Evolutionary conservation across 2,113 vertebrate genomes (phyloP), one percentile per base, ranked within the genome.

Genomic region (Daboia siamensis): DNA sequence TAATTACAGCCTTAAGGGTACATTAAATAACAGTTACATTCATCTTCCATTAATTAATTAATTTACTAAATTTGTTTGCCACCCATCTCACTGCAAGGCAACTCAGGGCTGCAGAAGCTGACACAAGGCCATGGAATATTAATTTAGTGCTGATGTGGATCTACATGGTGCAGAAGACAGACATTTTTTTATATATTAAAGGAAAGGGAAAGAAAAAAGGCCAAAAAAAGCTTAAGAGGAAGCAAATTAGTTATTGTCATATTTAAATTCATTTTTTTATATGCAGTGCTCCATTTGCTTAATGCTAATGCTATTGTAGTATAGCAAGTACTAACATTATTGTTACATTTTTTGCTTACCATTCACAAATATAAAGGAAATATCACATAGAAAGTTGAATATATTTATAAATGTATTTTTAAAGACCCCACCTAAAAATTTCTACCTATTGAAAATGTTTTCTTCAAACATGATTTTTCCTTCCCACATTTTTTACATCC

Each of bases 221-320:
- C 56, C 56, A 90, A 92, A 51, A 93, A 90, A 48, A 94, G 80
- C 29, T 94, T 91, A 90, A 55, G 69, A 48, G 69, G 64, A 39
- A 94, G 91, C 86, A 95, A 96, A 94, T 96, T 95, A 96, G 61
- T 89, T 93, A 39, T 44, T 96, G 93, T 51, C 88, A 94, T 94
- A 89, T 94, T 94, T 96, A 93, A 87, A 96, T 84, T 93, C 74
- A 54, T 91, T 94, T 44, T 94, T 84, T 84, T 93, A 95, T 13
- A 92, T 90, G 95, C 93, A 95, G 93, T 94, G 91, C 94, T 93
- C 93, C 91, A 92, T 89, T 89, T 92, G 64, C 93, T 90, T 88
- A 95, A 87, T 94, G 94, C 91, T 94, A 90, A 95, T 94, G 94
- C n/a, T 95, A 93, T 95, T 59, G 93, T n/a, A 88, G 94, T 91